A percentile compares a stretch with the other conserved stretches of the same genome.
Conservation (phyloP, 2,113 vertebrate species). For the Seriola rivoliana region DNA sequence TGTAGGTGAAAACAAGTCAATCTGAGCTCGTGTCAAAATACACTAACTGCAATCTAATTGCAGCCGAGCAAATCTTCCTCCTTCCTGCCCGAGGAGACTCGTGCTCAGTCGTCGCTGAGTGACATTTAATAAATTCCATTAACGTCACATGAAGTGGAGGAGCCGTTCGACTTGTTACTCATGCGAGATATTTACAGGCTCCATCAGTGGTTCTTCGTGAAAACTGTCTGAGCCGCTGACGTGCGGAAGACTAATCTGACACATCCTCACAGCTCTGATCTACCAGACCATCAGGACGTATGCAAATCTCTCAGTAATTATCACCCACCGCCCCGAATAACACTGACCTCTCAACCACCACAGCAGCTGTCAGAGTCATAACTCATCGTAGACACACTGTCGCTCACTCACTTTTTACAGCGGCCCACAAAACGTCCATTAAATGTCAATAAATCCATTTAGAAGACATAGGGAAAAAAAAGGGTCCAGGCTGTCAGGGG, state of each 20-base stretch:
- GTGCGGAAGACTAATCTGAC: neutral
- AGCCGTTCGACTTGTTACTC: conserved; percentile 14
- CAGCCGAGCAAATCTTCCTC: neutral
- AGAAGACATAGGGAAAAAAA: no score
- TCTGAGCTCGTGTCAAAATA: conserved; percentile 46
- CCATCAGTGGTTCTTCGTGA: neutral
- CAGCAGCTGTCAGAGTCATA: no score
- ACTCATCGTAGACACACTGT: no score
- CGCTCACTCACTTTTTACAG: no score
- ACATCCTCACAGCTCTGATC: no score
- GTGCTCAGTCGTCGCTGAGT: neutral
- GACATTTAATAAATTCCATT: conserved; percentile 55
- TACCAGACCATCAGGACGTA: no score
- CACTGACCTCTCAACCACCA: no score
- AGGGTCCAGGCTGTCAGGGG: no score
- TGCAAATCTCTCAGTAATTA: no score
- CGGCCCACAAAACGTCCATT: no score
- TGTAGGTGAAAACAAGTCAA: conserved; percentile 48
- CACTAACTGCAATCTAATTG: conserved; percentile 56
- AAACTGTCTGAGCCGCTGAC: neutral
- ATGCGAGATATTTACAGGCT: conserved; percentile 18
- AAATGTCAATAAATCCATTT: no score
- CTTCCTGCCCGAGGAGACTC: conserved; percentile 2
- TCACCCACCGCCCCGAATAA: no score
- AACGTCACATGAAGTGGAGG: conserved; percentile 32